Evolutionary conservation across 92 coral and sea anemone species (phyloP).

Genomic region (Micromussa lordhowensis): DNA sequence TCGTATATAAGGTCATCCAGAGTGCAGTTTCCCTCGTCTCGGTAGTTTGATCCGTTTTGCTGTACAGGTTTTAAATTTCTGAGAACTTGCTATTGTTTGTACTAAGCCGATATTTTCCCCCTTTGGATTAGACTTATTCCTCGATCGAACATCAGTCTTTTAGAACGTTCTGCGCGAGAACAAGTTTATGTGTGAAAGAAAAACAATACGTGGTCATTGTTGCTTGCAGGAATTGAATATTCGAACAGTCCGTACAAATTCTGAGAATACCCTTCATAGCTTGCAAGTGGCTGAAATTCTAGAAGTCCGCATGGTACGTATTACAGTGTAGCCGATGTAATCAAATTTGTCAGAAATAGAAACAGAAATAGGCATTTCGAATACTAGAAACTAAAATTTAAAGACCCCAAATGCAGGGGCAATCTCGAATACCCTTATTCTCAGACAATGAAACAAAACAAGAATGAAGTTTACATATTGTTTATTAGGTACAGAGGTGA

Average conservation of each 20-base stretch:
- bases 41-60: constrained; percentile 34
- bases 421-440: background rate
- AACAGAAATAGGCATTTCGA: background rate
- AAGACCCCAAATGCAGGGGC: background rate
- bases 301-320: background rate
- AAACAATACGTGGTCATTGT: background rate
- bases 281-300: background rate
- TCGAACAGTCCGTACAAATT: background rate
- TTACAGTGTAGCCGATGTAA: background rate
- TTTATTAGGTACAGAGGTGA: background rate
- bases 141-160: background rate
- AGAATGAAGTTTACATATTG: background rate
- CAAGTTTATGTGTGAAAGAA: background rate
- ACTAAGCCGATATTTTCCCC: background rate
- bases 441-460: background rate
- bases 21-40: constrained; percentile 14
- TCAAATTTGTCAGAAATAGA: background rate
- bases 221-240: constrained; percentile 1
- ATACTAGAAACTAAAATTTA: background rate
- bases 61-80: constrained; percentile 38
- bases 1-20: constrained; percentile 27
- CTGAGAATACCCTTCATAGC: constrained; percentile 30
- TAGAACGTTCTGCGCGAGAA: background rate
- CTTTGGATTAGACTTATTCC: background rate
- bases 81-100: constrained; percentile 1